Conservation (phyloP, 2,113 vertebrate species). For the Stigmatopora argus region DNA sequence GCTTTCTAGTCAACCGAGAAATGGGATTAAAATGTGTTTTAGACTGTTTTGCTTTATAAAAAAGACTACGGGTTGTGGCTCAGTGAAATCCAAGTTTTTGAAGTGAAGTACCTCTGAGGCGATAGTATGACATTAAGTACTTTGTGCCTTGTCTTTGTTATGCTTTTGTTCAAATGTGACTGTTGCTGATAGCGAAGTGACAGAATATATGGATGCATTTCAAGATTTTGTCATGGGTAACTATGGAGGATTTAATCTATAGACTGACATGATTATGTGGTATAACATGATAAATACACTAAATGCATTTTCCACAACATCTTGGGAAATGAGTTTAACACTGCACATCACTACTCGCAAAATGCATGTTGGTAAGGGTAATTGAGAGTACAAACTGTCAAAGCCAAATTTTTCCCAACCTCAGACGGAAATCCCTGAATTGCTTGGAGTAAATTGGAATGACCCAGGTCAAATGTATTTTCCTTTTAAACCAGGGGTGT, state of each 20-base stretch:
- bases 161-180: not conserved
- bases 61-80: too few species aligned
- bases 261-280: not conserved
- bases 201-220: not conserved
- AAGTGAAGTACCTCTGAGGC: not conserved
- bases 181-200: not conserved
- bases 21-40: too few species aligned
- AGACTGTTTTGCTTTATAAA: too few species aligned
- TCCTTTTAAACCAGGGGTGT: not conserved
- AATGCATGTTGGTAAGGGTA: not conserved
- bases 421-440: not conserved
- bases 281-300: not conserved
- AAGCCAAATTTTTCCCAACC: not conserved
- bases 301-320: not conserved
- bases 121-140: too few species aligned
- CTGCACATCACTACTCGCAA: not conserved
- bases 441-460: not conserved
- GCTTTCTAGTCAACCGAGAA: too few species aligned
- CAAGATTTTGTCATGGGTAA: not conserved
- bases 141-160: not conserved
- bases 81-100: not conserved
- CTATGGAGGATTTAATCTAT: not conserved
- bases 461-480: not conserved
- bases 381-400: not conserved
- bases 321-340: too few species aligned